Percentiles rank a stretch among this genome's conserved stretches.
phyloP scores from a whole-genome alignment of 2,797 vertebrate species.

The Leuciscus waleckii region DNA sequence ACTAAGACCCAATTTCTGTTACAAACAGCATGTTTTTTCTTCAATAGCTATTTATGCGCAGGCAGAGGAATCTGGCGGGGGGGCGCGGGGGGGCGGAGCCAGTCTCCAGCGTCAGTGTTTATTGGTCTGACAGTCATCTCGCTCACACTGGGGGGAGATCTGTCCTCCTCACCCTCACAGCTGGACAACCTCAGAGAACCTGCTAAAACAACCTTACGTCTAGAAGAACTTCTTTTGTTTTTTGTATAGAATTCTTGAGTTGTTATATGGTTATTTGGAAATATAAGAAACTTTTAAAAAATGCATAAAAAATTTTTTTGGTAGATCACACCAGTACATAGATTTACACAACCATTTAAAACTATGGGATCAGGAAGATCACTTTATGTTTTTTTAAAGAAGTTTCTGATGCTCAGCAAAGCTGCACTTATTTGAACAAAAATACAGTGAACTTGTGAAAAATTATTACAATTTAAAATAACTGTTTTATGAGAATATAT shows the following conservation, averaged over 20 bases:
- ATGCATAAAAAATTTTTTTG: background rate
- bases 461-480: background rate
- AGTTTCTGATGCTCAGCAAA: background rate
- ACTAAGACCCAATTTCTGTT: background rate
- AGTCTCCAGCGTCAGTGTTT: slow-evolving; percentile 15
- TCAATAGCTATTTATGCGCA: slow-evolving; percentile 1
- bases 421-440: background rate
- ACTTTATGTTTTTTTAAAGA: background rate
- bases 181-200: slow-evolving; percentile 21
- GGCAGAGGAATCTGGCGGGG: slow-evolving; percentile 16
- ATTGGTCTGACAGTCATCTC: slow-evolving; percentile 34
- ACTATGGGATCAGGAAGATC: background rate
- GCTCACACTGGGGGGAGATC: slow-evolving; percentile 12
- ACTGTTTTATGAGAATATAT: background rate
- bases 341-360: background rate
- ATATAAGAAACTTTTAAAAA: background rate
- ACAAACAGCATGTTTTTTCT: slow-evolving; percentile 26
- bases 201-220: background rate
- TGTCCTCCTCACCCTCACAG: background rate
- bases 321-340: background rate
- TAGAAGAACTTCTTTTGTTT: background rate
- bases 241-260: background rate
- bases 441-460: background rate
- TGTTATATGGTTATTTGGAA: background rate
- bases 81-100: slow-evolving; percentile 5